Evolutionary conservation across 2,797 vertebrate species (phyloP).

Genomic region (Sus cebifrons): DNA sequence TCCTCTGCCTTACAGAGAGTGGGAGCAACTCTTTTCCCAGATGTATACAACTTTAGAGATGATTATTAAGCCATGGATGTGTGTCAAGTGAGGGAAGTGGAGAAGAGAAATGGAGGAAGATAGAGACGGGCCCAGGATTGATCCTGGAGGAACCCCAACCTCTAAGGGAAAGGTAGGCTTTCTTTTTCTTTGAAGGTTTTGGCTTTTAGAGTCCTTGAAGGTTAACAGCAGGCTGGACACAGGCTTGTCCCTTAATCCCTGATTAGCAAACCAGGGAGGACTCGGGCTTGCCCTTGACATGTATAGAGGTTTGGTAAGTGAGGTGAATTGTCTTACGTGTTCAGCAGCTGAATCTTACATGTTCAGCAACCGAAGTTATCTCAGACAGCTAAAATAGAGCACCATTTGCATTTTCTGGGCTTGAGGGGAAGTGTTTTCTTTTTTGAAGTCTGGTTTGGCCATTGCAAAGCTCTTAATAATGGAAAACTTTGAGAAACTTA

Average conservation of each 20-base stretch:
- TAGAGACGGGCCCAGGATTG: background rate
- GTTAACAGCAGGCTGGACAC: background rate
- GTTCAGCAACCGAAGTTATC: background rate
- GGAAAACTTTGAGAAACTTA: background rate
- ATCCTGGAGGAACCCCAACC: background rate
- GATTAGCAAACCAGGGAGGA: background rate
- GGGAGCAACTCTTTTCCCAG: background rate
- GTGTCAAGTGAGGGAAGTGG: background rate
- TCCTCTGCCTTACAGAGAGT: background rate
- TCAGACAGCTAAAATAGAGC: background rate
- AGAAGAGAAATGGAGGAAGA: background rate
- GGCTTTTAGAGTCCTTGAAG: background rate
- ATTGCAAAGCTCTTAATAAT: background rate
- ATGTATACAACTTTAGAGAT: background rate
- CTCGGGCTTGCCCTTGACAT: background rate
- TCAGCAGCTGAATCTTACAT: background rate
- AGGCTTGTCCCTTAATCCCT: background rate
- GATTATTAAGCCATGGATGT: background rate
- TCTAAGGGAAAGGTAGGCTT: background rate
- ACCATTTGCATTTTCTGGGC: background rate
- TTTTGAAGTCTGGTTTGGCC: background rate
- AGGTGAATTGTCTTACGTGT: rapidly evolving
- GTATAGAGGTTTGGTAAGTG: background rate
- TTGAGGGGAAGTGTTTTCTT: background rate
- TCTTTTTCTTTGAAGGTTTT: background rate